A percentile compares a stretch with the other conserved stretches of the same genome.
These are phyloP conservation scores for Ganaspis sp. DNA, from an alignment of 1,140 invertebrate genomes.

Conservation along the genomic window DNA sequence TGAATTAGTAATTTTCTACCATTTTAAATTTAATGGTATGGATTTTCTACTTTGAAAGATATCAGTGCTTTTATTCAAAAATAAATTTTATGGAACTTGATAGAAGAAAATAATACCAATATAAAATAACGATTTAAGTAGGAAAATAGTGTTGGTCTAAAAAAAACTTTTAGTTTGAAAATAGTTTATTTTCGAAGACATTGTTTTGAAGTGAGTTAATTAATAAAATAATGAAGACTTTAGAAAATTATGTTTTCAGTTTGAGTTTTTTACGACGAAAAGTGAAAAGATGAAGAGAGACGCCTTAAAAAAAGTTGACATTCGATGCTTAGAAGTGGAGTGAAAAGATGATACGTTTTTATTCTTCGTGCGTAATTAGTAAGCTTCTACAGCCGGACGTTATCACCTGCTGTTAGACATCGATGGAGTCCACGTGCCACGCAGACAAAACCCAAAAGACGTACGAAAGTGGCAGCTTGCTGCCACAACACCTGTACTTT, in stretches of 20 bases:
- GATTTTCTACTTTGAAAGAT: too few species aligned
- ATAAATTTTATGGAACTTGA: too few species aligned
- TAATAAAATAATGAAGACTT: not conserved
- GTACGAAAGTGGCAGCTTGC: conserved; percentile 17
- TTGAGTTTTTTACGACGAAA: not conserved
- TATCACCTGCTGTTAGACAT: conserved; percentile 25
- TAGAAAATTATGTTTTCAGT: not conserved
- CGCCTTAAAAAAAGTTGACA: not conserved
- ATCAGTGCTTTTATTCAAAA: too few species aligned
- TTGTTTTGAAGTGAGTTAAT: too few species aligned
- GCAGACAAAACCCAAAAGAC: conserved; percentile 25
- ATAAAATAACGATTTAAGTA: too few species aligned
- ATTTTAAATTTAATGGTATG: too few species aligned
- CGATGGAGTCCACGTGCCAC: conserved; percentile 22
- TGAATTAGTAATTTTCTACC: too few species aligned
- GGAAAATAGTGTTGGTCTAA: too few species aligned
- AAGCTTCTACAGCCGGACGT: conserved; percentile 22
- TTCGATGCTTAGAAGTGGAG: conserved; percentile 1
- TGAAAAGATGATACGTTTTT: not conserved
- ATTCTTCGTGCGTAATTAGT: conserved; percentile 12
- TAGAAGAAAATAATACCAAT: too few species aligned
- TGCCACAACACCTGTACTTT: conserved; percentile 25
- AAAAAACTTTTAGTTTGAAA: too few species aligned
- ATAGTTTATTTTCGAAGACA: too few species aligned
- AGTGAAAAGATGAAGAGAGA: too few species aligned